Base-by-base conservation (phyloP, 2,113 vertebrate genomes). In the Ageneiosus marmoratus region DNA sequence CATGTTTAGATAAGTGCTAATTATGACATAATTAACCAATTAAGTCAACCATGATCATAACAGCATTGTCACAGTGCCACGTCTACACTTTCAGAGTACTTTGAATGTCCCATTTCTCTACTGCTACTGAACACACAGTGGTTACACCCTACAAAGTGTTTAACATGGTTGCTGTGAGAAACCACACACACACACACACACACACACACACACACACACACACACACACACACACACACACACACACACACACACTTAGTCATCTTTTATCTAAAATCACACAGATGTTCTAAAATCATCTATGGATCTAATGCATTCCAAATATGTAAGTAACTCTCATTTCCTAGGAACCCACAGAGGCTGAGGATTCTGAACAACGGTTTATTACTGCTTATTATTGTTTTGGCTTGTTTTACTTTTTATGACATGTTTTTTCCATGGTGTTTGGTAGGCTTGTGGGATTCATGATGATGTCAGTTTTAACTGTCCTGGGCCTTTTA, bases 261-360 rank as follows among this genome's bases (percentile, higher is more conserved):
- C 63, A 44, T 29, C 24, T 24, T n/a, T 51, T 32, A 69, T 53
- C 67, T 72, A 75, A 79, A 51, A 77, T 29, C 44, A 85, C 53
- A 48, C 32, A 79, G 20, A 65, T 34, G 24, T 50, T 78, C 20
- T 32, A 58, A 69, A 83, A 12, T 44, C n/a, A 60, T 46, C 56
- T 82, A 34, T 67, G 32, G 24, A 58, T 81, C 53, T 48, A 51
- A 44, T 41, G 80, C n/a, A 62, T 86, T 79, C 58, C 69, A 82
- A n/a, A 60, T 75, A 15, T 50, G 65, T 53, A 48, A 41, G 73
- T 22, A 69, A 69, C 3, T 11, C 10, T 41, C 18, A 67, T 84
- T 60, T 48, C 24, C 27, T 32, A 32, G 32, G 22, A 80, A 53
- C 16, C 6, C 44, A 60, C 2, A 27, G 8, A 29, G 18, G n/a